A percentile compares a stretch with the other conserved stretches of the same genome.
phyloP scores from a whole-genome alignment of 2,888 invertebrate species.

The Hipparchia sbordonii region DNA sequence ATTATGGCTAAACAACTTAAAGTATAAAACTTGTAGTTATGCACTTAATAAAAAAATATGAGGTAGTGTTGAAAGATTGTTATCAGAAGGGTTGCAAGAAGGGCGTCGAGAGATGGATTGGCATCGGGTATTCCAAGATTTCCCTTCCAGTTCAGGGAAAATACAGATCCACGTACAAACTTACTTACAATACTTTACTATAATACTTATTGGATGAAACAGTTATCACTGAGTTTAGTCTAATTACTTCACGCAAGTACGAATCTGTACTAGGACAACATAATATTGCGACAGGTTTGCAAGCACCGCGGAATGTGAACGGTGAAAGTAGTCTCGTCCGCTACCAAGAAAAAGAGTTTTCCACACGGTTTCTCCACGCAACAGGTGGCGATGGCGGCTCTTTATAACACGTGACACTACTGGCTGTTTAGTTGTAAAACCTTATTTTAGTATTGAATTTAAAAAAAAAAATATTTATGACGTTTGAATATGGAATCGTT shows the following conservation, averaged over 20 bases:
- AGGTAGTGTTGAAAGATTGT: conserved; percentile 42
- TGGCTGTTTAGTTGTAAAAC: conserved; percentile 14
- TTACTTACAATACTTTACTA: conserved; percentile 24
- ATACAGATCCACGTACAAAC: conserved; percentile 18
- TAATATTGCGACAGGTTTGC: conserved; percentile 56
- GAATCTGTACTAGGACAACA: conserved; percentile 42
- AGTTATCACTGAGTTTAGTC: conserved; percentile 31
- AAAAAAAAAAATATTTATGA: conserved; percentile 29
- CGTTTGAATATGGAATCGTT: conserved; percentile 42
- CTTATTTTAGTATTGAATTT: conserved; percentile 19
- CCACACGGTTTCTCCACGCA: conserved; percentile 77
- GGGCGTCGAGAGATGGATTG: conserved; percentile 43
- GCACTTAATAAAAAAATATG: conserved; percentile 34
- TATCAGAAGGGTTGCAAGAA: conserved; percentile 44
- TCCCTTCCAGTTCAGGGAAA: conserved; percentile 24
- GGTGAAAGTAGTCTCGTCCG: conserved; percentile 79
- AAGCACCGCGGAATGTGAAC: conserved; percentile 70
- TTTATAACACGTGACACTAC: conserved; percentile 26
- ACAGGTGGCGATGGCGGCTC: conserved; percentile 58
- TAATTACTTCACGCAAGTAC: conserved; percentile 36
- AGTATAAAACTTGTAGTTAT: background rate
- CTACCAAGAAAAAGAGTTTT: conserved; percentile 78
- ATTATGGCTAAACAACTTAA: background rate
- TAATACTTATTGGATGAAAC: background rate
- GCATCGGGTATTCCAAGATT: conserved; percentile 40